Base-by-base conservation (phyloP, 2,888 invertebrate genomes). In the Yponomeuta cagnagella region DNA sequence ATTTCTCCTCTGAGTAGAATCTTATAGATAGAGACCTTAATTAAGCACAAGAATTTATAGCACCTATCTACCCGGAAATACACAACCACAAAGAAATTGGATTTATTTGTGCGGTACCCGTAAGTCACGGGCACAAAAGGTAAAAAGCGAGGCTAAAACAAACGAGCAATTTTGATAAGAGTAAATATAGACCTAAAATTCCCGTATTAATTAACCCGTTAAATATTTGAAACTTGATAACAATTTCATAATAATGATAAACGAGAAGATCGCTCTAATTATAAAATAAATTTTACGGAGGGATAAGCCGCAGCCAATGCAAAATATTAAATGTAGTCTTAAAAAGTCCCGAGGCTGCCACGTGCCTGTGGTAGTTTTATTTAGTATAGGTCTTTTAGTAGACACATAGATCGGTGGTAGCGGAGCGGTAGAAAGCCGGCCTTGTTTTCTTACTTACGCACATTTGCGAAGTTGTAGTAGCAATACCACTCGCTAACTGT, bases 161-260 rank as follows among this genome's bases (percentile, higher is more conserved):
- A 52, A 52, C 52, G 15, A 1, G 52, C 52, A 15, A 15, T 52
- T 12, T 52, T 52, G 12, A 12, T 15, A 52, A 52, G 4, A 52
- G 52, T 15, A 15, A 58, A 12, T 43, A 43, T 43, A n/a, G 15
- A 63, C 63, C 15, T n/a, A 23, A 63, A 63, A 23, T 15, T 63
- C 23, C 23, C 12, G 65, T 65, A 9, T 31, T 65, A 65, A 65
- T 65, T 65, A 65, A 65, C 33, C 65, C 80, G 75, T 81, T 77
- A 82, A 83, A 80, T 77, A 33, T 23, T 31, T 65, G 10, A 65
- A 30, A 65, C 80, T 80, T 77, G 75, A 80, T 75, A 77, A 78
- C 76, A 75, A 76, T 80, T 78, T 83, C 83, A 84, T 86, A 87
- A 87, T 87, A 88, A 83, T 81, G 79, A 80, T 80, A 82, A 85